Evolutionary conservation across 2,113 vertebrate species (phyloP).

Genomic region (Oreotrochilus melanogaster): DNA sequence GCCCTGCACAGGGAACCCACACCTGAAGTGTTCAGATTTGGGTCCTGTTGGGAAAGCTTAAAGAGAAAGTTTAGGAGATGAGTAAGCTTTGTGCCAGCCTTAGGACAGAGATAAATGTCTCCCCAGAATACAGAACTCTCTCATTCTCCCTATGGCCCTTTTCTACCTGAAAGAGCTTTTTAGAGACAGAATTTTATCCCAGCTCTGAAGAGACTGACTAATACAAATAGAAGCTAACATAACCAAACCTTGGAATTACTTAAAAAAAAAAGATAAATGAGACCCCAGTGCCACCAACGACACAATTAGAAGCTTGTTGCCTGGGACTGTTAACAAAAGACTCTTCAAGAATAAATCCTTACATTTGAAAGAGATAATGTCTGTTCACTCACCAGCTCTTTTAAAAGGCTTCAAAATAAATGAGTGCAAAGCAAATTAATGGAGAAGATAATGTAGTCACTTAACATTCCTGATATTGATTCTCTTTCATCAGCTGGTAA

Average conservation of each 20-base stretch:
- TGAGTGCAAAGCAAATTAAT: neutral
- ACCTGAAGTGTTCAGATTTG: neutral
- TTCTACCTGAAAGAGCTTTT: neutral
- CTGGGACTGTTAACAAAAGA: neutral
- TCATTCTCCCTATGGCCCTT: neutral
- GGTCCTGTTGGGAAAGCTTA: neutral
- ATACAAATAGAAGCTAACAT: neutral
- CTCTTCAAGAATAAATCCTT: neutral
- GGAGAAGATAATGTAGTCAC: neutral
- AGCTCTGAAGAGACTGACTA: neutral
- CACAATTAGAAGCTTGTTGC: neutral
- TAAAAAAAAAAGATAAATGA: neutral
- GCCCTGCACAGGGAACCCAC: neutral
- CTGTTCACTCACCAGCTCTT: conserved; percentile 1
- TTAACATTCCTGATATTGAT: conserved; percentile 6
- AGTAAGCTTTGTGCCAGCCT: neutral
- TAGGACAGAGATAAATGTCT: neutral
- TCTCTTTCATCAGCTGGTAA: conserved; percentile 16
- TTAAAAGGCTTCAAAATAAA: conserved; percentile 4
- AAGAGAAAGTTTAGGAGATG: neutral
- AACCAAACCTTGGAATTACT: neutral
- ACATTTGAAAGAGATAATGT: neutral
- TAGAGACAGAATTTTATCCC: neutral
- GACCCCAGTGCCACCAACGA: neutral
- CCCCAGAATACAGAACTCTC: neutral